These are phyloP conservation scores for Venusia cambrica DNA, from an alignment of 2,888 invertebrate genomes.

Conservation along the genomic window DNA sequence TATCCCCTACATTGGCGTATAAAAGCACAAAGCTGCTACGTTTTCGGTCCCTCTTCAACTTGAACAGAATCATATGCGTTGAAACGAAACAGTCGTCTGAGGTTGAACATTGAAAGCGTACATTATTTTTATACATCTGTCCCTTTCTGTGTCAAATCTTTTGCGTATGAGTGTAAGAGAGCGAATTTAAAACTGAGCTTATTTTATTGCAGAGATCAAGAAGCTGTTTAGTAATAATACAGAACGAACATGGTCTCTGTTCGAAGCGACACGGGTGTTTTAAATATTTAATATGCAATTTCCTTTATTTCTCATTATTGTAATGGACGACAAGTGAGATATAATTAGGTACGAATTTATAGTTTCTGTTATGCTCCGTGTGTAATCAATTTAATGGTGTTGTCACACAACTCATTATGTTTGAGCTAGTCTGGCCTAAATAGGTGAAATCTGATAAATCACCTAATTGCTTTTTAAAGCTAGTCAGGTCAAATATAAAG, in stretches of 20 bases:
- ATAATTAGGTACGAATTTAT: slow-evolving; percentile 60
- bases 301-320: slow-evolving; percentile 67
- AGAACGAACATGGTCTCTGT: slow-evolving; percentile 72
- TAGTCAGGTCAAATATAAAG: too few species aligned
- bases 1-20: slow-evolving; percentile 21
- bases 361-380: slow-evolving; percentile 41
- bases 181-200: slow-evolving; percentile 35
- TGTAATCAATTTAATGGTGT: slow-evolving; percentile 21
- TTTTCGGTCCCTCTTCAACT: slow-evolving; percentile 61
- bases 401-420: too few species aligned
- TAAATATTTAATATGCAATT: slow-evolving; percentile 79
- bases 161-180: slow-evolving; percentile 48
- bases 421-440: too few species aligned
- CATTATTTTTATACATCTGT: slow-evolving; percentile 33
- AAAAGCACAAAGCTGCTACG: slow-evolving; percentile 55
- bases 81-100: slow-evolving; percentile 57
- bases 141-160: slow-evolving; percentile 44
- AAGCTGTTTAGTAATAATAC: slow-evolving; percentile 76
- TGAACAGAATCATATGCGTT: slow-evolving; percentile 41
- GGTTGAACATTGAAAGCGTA: slow-evolving; percentile 34
- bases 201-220: slow-evolving; percentile 65
- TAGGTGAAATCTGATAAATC: too few species aligned
- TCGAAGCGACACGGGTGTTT: slow-evolving; percentile 66
- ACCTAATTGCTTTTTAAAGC: too few species aligned
- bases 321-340: slow-evolving; percentile 58